A percentile compares a stretch with the other conserved stretches of the same genome.
These are phyloP conservation scores for Sceliomorpha sp. DNA, from an alignment of 2,888 invertebrate genomes.

Conservation along the genomic window DNA sequence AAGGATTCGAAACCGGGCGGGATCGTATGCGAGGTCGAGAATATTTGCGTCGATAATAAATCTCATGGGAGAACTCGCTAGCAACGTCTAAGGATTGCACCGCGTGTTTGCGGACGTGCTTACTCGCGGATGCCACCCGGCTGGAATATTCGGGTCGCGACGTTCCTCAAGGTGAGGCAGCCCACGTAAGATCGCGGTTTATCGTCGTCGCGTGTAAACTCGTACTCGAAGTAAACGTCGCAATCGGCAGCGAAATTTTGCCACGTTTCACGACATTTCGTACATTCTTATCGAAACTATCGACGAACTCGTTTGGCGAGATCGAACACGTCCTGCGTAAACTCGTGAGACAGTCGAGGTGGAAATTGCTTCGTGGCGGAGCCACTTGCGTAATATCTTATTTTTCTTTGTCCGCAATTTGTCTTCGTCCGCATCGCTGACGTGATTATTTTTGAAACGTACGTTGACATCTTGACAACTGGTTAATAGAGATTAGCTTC, in stretches of 20 bases:
- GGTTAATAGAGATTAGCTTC: too few relatives aligned
- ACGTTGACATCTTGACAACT: too few relatives aligned
- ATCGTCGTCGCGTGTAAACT: slow-evolving; percentile 1
- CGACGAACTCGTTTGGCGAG: too few relatives aligned
- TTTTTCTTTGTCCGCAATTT: too few relatives aligned
- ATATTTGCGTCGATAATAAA: slow-evolving; percentile 52
- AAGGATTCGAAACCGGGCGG: slow-evolving; percentile 30
- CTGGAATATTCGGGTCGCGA: slow-evolving; percentile 22
- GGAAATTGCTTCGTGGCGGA: too few relatives aligned
- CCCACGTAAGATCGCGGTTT: slow-evolving; percentile 16
- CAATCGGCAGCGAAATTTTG: not conserved
- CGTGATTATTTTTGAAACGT: too few relatives aligned
- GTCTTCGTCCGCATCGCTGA: too few relatives aligned
- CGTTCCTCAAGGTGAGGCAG: slow-evolving; percentile 23
- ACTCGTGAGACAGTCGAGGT: too few relatives aligned
- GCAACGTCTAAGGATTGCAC: slow-evolving; percentile 33
- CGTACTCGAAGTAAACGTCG: not conserved
- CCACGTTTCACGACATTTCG: not conserved
- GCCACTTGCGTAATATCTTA: too few relatives aligned
- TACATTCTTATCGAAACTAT: too few relatives aligned
- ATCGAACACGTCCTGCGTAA: too few relatives aligned
- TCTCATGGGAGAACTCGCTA: slow-evolving; percentile 42
- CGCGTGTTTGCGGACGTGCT: slow-evolving; percentile 45
- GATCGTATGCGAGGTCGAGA: slow-evolving; percentile 36
- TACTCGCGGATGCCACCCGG: slow-evolving; percentile 31